Conservation (phyloP, 2,888 invertebrate genomes). For the Mythimna pallens region DNA sequence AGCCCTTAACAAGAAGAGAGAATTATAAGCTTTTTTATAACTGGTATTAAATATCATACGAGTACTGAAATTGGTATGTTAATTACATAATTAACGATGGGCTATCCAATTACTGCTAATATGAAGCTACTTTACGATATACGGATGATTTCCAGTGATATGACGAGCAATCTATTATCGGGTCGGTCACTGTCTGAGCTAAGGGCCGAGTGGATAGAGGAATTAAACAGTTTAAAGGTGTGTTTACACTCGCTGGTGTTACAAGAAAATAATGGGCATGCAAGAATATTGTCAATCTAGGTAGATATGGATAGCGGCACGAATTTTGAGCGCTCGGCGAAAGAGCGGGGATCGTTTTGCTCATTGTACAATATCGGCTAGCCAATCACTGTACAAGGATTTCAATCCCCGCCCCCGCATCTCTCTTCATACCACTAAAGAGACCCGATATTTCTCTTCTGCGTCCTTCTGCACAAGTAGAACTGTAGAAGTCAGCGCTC, state of each 20-base stretch:
- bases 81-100: slow-evolving; percentile 29
- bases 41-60: slow-evolving; percentile 23
- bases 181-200: slow-evolving; percentile 11
- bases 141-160: slow-evolving; percentile 40
- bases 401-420: too few relatives aligned
- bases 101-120: slow-evolving; percentile 55
- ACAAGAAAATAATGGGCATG: too few relatives aligned
- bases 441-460: too few relatives aligned
- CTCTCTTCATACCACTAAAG: too few relatives aligned
- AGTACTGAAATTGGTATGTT: slow-evolving; percentile 32
- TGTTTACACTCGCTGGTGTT: slow-evolving; percentile 3
- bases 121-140: slow-evolving; percentile 41
- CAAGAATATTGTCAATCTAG: too few relatives aligned
- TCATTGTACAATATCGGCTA: too few relatives aligned
- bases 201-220: slow-evolving; percentile 39
- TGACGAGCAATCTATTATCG: slow-evolving; percentile 50
- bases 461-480: too few relatives aligned
- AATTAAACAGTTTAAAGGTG: slow-evolving; percentile 36
- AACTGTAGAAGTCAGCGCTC: too few relatives aligned
- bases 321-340: too few relatives aligned
- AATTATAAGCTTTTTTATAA: neutral
- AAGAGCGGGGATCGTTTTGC: too few relatives aligned
- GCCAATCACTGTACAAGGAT: too few relatives aligned
- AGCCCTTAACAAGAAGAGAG: neutral
- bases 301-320: too few relatives aligned